Conservation (phyloP, 2,888 invertebrate species). For the Orchesella flavescens region DNA sequence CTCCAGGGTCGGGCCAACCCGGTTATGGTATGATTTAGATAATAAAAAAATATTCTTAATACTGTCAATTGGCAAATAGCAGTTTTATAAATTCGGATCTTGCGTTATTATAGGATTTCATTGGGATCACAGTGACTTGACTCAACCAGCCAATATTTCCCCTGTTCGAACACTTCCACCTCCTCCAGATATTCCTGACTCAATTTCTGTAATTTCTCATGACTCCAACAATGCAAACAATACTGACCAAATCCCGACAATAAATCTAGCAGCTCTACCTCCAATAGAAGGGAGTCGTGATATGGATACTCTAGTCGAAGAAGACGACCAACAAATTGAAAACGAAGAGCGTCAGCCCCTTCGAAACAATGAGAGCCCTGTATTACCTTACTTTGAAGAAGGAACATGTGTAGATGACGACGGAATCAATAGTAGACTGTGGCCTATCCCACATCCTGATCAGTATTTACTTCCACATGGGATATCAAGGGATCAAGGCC, state of each 20-base stretch:
- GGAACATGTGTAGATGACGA: slow-evolving; percentile 66
- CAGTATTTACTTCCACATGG: slow-evolving; percentile 69
- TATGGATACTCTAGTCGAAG: slow-evolving; percentile 69
- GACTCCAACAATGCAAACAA: slow-evolving; percentile 65
- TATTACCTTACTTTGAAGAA: slow-evolving; percentile 57
- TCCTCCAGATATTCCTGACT: slow-evolving; percentile 70
- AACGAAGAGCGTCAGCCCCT: slow-evolving; percentile 24
- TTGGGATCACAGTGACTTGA: slow-evolving; percentile 69
- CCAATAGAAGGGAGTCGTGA: slow-evolving; percentile 64
- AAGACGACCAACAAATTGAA: slow-evolving; percentile 51
- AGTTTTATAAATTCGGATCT: too few relatives aligned
- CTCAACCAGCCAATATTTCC: slow-evolving; percentile 71
- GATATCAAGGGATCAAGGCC: slow-evolving; percentile 53
- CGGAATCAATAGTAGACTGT: slow-evolving; percentile 49
- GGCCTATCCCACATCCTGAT: slow-evolving; percentile 71
- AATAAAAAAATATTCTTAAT: neutral
- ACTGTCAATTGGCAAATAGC: too few relatives aligned
- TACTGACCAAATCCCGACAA: slow-evolving; percentile 62
- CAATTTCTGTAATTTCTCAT: slow-evolving; percentile 66
- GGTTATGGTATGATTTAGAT: slow-evolving; percentile 67
- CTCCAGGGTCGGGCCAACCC: slow-evolving; percentile 67
- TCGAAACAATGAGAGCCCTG: slow-evolving; percentile 53
- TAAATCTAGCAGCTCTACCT: slow-evolving; percentile 70
- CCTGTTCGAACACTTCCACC: slow-evolving; percentile 70
- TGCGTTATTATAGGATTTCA: slow-evolving; percentile 62